Percentiles rank a stretch among this genome's conserved stretches.
Evolutionary conservation across 2,797 vertebrate species (phyloP).

Genomic region (Falco berigora): DNA sequence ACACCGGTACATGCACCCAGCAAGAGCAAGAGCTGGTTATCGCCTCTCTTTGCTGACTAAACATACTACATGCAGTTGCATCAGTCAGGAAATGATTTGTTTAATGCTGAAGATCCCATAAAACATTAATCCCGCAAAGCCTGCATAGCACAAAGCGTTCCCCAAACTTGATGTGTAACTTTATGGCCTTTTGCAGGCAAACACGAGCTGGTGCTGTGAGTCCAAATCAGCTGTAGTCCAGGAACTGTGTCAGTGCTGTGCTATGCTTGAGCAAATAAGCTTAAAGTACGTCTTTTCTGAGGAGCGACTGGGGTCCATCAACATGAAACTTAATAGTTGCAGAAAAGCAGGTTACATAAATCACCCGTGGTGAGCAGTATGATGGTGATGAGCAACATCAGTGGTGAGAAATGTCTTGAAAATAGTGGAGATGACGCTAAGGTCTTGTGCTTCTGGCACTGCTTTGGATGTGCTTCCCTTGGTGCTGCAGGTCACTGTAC

Average conservation of each 20-base stretch:
- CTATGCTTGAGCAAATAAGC: neutral
- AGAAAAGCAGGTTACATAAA: neutral
- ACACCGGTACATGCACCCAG: neutral
- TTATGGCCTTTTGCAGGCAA: neutral
- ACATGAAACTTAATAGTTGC: neutral
- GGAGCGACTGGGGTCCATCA: neutral
- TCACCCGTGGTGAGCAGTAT: neutral
- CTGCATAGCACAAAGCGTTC: neutral
- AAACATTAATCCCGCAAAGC: neutral
- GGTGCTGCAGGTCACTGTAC: rapidly evolving
- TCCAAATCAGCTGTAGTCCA: neutral
- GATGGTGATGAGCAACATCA: neutral
- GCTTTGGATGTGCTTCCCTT: neutral
- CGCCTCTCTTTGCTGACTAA: neutral
- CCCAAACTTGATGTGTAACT: neutral
- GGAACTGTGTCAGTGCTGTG: neutral
- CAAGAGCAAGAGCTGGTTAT: neutral
- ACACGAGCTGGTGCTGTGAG: neutral
- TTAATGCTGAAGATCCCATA: neutral
- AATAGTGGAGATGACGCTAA: neutral
- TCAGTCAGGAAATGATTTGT: neutral
- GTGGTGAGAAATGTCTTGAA: neutral
- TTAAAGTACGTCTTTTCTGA: neutral
- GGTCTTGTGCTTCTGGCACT: neutral
- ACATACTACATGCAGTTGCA: neutral